Percentiles rank a stretch among this genome's conserved stretches.
These are phyloP conservation scores for Dorcus parallelipipedus DNA, from an alignment of 2,888 invertebrate species.

Conservation along the genomic window DNA sequence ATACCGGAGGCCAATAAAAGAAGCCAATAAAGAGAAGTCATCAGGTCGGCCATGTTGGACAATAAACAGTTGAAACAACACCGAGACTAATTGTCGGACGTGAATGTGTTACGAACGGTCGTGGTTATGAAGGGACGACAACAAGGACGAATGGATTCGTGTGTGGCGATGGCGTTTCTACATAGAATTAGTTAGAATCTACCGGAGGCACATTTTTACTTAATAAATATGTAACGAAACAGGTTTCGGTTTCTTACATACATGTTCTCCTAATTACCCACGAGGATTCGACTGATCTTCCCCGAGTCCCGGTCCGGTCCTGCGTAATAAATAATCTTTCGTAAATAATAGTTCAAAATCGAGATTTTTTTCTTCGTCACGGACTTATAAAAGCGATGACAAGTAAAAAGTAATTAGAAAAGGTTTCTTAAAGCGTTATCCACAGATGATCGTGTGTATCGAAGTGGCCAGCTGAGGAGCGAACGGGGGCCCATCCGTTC, in stretches of 20 bases:
- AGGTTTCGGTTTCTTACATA: too few species aligned
- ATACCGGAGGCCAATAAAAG: slow-evolving; percentile 14
- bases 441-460: not conserved
- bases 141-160: too few species aligned
- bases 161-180: too few species aligned
- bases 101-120: slow-evolving; percentile 30
- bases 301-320: too few species aligned
- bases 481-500: not conserved
- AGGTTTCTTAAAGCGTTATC: not conserved
- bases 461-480: not conserved
- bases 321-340: too few species aligned
- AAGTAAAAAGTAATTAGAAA: slow-evolving; percentile 4
- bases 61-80: slow-evolving; percentile 22
- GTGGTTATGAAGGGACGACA: not conserved
- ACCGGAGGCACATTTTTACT: too few species aligned
- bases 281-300: too few species aligned
- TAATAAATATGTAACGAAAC: too few species aligned
- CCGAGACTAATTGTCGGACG: slow-evolving; percentile 35
- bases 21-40: slow-evolving; percentile 20
- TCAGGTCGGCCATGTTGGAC: slow-evolving; percentile 21
- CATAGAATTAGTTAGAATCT: too few species aligned
- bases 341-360: too few species aligned
- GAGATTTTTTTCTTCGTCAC: too few species aligned
- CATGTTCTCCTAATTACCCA: too few species aligned
- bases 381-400: not conserved